Conservation (phyloP, 2,113 vertebrate genomes). For the Dermatemys mawii region DNA sequence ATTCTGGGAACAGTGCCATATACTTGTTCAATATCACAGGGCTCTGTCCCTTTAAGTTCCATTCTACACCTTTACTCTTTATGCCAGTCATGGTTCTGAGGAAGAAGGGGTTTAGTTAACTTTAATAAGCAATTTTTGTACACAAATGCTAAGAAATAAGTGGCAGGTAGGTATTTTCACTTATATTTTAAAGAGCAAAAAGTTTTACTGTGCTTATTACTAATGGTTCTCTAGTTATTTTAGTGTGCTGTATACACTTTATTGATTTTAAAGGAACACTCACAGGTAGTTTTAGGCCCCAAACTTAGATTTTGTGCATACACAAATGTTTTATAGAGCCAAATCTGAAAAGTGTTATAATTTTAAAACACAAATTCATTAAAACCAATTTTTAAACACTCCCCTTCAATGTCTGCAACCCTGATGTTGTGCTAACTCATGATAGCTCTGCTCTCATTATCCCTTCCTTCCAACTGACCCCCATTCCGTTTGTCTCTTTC, state of each 20-base stretch:
- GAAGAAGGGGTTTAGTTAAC: neutral
- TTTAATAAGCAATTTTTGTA: neutral
- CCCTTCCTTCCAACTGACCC: neutral
- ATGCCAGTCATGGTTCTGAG: neutral
- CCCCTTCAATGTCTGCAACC: neutral
- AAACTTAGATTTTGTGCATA: too few relatives aligned
- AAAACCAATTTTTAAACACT: neutral
- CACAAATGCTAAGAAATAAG: neutral
- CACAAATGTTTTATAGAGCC: too few relatives aligned
- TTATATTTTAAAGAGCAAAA: neutral
- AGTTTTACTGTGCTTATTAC: neutral
- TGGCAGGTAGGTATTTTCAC: neutral
- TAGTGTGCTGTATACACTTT: too few relatives aligned
- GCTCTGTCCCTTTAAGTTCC: neutral
- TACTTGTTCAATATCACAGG: neutral
- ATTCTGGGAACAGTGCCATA: neutral
- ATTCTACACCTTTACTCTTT: neutral
- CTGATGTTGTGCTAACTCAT: accelerated
- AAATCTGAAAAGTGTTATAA: too few relatives aligned
- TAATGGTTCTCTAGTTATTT: neutral
- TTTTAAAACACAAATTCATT: neutral
- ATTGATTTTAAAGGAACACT: neutral
- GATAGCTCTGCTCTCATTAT: neutral
- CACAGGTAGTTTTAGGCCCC: too few relatives aligned
- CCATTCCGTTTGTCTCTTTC: neutral